phyloP scores from a whole-genome alignment of 2,113 vertebrate species.

The Erythrocercus mccallii region DNA sequence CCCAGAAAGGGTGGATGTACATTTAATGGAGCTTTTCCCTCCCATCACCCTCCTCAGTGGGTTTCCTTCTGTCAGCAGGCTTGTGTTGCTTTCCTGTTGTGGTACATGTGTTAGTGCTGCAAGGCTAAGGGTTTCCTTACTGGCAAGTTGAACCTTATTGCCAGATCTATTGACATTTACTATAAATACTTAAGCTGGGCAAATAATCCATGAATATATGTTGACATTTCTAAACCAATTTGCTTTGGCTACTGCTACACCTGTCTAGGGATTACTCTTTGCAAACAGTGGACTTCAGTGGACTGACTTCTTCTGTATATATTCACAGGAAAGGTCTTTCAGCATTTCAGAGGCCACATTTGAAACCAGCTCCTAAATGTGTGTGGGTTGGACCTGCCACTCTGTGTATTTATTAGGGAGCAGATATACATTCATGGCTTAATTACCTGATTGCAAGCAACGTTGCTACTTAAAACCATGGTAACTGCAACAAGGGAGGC shows the following conservation, averaged over 20 bases:
- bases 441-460: not conserved
- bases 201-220: conserved; percentile 17
- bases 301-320: not conserved
- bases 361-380: not conserved
- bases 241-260: conserved; percentile 42
- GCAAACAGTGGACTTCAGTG: not conserved
- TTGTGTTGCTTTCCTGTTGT: not conserved
- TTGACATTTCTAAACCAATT: conserved; percentile 50
- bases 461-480: rapidly evolving
- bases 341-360: not conserved
- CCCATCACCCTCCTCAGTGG: not conserved
- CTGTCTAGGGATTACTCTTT: conserved; percentile 15
- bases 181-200: not conserved
- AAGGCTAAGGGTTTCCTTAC: not conserved
- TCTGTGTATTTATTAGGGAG: not conserved
- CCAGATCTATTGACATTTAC: conserved; percentile 13
- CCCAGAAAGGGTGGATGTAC: not conserved
- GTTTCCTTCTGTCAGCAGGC: not conserved
- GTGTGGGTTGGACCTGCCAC: not conserved
- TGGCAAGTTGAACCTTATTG: not conserved
- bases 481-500: not conserved
- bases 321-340: not conserved
- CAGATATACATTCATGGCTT: not conserved
- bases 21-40: not conserved
- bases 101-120: not conserved